Percentiles rank a stretch among this genome's conserved stretches.
phyloP scores from a whole-genome alignment of 1,140 invertebrate genomes.

The Metopolophium dirhodum region DNA sequence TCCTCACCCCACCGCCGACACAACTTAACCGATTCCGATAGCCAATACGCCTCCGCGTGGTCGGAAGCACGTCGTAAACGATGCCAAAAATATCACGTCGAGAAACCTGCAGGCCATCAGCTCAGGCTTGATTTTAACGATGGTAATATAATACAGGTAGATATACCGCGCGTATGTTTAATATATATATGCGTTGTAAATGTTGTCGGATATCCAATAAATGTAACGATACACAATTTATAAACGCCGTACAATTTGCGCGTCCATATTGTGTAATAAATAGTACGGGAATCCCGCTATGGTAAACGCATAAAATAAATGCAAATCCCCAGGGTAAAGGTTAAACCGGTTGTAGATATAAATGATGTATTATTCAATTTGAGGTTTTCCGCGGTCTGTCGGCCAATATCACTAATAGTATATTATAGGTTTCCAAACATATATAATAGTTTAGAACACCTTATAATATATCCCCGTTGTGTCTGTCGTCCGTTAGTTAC shows the following conservation, averaged over 20 bases:
- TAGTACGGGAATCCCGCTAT: not conserved
- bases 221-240: not conserved
- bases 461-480: no score
- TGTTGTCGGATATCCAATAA: not conserved
- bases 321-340: not conserved
- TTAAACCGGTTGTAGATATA: no score
- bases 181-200: not conserved
- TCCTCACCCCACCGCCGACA: not conserved
- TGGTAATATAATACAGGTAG: not conserved
- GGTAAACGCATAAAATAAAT: not conserved
- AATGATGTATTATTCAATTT: no score
- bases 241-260: not conserved
- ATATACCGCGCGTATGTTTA: not conserved
- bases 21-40: not conserved
- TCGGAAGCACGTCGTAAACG: not conserved
- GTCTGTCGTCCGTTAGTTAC: no score
- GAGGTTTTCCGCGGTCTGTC: no score
- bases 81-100: conserved; percentile 3
- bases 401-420: no score
- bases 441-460: no score
- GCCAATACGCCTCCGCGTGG: not conserved
- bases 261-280: not conserved
- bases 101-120: not conserved
- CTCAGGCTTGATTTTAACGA: not conserved
- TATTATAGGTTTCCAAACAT: no score